Conservation (phyloP, 1,140 invertebrate species). For the Drosophila tristis region DNA sequence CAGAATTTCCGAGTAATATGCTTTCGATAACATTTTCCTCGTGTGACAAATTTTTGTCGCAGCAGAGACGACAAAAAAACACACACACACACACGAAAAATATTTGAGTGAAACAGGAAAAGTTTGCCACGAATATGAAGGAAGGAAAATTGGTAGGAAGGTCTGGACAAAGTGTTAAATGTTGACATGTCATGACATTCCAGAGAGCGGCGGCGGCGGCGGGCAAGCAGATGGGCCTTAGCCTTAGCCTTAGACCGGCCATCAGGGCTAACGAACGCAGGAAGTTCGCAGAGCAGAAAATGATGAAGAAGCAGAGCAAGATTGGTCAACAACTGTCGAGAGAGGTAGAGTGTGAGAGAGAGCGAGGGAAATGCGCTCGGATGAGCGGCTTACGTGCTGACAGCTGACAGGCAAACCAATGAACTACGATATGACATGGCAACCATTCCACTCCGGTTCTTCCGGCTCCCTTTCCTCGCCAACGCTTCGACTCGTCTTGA, state of each 20-base stretch:
- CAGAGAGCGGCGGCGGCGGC: constrained; percentile 44
- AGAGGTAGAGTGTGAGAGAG: not conserved
- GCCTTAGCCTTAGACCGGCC: constrained; percentile 16
- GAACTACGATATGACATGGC: constrained; percentile 74
- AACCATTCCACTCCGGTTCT: constrained; percentile 33
- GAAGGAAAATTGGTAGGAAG: constrained; percentile 17
- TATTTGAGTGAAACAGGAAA: constrained; percentile 51
- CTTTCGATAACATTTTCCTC: constrained; percentile 78
- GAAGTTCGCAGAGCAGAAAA: constrained; percentile 31
- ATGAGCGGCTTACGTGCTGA: constrained; percentile 77
- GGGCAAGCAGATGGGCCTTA: constrained; percentile 45
- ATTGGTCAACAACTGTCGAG: constrained; percentile 55
- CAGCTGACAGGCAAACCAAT: constrained; percentile 80
- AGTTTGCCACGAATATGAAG: constrained; percentile 37
- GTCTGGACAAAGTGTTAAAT: constrained; percentile 69
- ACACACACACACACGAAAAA: not conserved
- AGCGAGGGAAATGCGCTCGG: constrained; percentile 43
- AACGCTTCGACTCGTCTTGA: constrained; percentile 23
- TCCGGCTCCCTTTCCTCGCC: not conserved
- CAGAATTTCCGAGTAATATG: constrained; percentile 57
- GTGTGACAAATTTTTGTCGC: constrained; percentile 75
- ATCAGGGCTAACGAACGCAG: constrained; percentile 31
- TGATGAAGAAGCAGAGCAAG: constrained; percentile 22
- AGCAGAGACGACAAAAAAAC: constrained; percentile 14
- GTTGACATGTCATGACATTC: constrained; percentile 81